phyloP scores from a whole-genome alignment of 1,140 invertebrate genomes.

The Eubasilissa regina region DNA sequence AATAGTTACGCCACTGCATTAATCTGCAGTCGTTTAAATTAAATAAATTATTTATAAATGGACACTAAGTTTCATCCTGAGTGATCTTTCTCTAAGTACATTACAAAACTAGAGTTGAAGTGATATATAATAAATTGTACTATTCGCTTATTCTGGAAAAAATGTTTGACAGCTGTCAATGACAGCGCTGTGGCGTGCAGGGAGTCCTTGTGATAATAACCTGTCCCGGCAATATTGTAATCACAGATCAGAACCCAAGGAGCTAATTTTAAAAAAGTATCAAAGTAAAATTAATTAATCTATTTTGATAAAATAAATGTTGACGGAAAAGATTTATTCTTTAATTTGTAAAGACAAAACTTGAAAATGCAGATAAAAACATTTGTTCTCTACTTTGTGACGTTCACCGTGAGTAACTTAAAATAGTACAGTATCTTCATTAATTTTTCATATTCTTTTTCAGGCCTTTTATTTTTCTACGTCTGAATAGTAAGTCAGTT shows the following conservation, averaged over 20 bases:
- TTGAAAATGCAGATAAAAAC: slow-evolving; percentile 48
- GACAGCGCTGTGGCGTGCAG: not conserved
- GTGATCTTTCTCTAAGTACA: too few species aligned
- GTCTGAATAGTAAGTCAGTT: too few species aligned
- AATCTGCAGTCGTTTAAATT: too few species aligned
- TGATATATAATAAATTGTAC: not conserved
- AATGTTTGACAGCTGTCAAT: slow-evolving; percentile 4
- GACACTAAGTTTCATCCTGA: too few species aligned
- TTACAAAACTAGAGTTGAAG: too few species aligned
- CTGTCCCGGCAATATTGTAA: not conserved
- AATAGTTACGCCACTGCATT: too few species aligned
- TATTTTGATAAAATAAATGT: slow-evolving; percentile 11
- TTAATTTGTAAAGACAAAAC: slow-evolving; percentile 21
- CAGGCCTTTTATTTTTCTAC: too few species aligned
- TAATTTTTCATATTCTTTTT: too few species aligned
- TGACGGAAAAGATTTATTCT: slow-evolving; percentile 11
- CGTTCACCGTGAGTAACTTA: slow-evolving; percentile 49
- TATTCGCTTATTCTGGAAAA: not conserved
- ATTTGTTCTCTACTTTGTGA: slow-evolving; percentile 48
- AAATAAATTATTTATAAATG: too few species aligned
- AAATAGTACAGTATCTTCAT: too few species aligned
- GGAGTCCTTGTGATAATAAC: not conserved
- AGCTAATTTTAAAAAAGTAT: not conserved
- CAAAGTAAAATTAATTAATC: not conserved
- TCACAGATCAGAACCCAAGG: not conserved